Base-by-base conservation (phyloP, 2,888 invertebrate species). In the Gasteruption jaculator region DNA sequence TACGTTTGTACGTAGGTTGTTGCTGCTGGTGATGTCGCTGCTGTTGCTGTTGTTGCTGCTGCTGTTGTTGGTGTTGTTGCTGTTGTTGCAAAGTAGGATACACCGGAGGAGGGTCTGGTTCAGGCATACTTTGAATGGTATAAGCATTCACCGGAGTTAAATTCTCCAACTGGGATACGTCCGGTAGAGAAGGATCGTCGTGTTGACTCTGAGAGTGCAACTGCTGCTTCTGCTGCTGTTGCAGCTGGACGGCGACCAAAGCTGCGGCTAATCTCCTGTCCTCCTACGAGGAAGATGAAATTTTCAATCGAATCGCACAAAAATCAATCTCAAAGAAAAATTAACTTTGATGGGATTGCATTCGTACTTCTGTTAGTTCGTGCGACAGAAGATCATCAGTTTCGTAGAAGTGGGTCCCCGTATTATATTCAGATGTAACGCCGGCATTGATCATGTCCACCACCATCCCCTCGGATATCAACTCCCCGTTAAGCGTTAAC, bases 241-340 rank as follows among this genome's bases (percentile, higher is more conserved):
- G 77, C 11, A 80, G 64, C 55, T 81, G 80, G 3, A 80, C 80
- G 6, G 79, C 79, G 12, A 80, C 80, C 37, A 81, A 63, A 16
- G 80, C 80, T 22, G 79, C 79, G 3, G 80, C 80, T 44, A 81
- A 63, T 61, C 76, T 74, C 37, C 79, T 68, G 55, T 80, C 80
- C 54, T 81, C 80, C 63, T 81, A 21, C 38, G 27, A 19, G 32
- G 29, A 36, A 29, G 33, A 42, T 14, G 25, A 16, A 39, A 21
- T 19, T 8, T 18, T 32, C 2, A 38, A 22, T 7, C 8, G 18
- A 25, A 21, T 20, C 7, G 11, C 29, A 39, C 36, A 22, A 26
- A 24, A 5, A 16, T 19, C 8, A 21, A 12, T 18, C 18, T 16
- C 27, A 12, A 37, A 26, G 21, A n/a, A n/a, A n/a, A n/a, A 20